Evolutionary conservation across 1,140 invertebrate species (phyloP), one percentile per base, ranked within the genome.

Genomic region (Leptonema lineaticorne): DNA sequence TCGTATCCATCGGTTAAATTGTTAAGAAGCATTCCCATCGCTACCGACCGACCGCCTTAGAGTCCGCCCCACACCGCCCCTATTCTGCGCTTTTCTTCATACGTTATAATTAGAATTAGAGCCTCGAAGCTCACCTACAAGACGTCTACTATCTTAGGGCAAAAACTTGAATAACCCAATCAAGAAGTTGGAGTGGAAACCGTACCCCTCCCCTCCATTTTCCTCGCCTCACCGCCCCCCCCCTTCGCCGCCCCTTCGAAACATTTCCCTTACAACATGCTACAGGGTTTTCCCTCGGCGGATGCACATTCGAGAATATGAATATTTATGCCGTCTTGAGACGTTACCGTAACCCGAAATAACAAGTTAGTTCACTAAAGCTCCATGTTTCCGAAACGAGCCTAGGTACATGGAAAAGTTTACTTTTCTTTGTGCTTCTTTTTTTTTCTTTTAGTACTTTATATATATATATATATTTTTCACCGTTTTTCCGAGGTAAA

Each of bases 101-200:
- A 33, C 30, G 11, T 11, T 33, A 33, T 33, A 41, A 41, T 41
- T 41, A 41, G 37, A 41, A 41, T 41, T 41, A 16, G 37, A 41
- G 37, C 37, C 16, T 41, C 37, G 11, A 16, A 4, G 2, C 37
- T 41, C 37, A 41, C 37, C 37, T 41, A 41, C 37, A 41, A 41
- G 46, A 18, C 20, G 16, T 20, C 22, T 20, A n/a, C 18, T 3
- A 45, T n/a, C 37, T 45, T 56, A 58, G 41, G 28, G 64, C 41
- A 70, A 70, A 70, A 70, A 67, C 53, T 70, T 70, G 69, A 70
- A 70, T 70, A 70, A 70, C 46, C 53, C 48, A 70, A 70, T 70
- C 57, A 59, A 66, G 63, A 46, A 59, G 53, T 33, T 26, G 46
- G 53, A n/a, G n/a, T n/a, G n/a, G n/a, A n/a, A n/a, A n/a, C n/a